Conservation (phyloP, 2,797 vertebrate genomes). For the Carapus acus region DNA sequence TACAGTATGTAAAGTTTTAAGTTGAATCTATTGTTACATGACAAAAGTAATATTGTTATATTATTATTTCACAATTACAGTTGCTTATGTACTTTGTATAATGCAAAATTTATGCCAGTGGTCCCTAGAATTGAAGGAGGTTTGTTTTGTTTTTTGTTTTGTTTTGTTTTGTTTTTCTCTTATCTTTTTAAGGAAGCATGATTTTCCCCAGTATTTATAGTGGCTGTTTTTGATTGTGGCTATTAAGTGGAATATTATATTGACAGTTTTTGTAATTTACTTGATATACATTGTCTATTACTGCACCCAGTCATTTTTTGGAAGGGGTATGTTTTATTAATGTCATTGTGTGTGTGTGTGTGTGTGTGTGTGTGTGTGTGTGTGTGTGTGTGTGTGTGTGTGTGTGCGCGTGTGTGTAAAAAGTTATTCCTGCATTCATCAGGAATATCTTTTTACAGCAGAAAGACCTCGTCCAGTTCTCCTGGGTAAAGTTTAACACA, state of each 20-base stretch:
- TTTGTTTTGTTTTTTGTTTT: slow-evolving; percentile 46
- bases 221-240: slow-evolving; percentile 72
- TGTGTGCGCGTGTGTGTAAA: no score
- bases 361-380: slow-evolving; percentile 1
- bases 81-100: slow-evolving; percentile 74
- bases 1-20: slow-evolving; percentile 74
- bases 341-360: slow-evolving; percentile 10
- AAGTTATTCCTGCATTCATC: slow-evolving; percentile 12
- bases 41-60: slow-evolving; percentile 52
- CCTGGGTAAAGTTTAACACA: slow-evolving; percentile 6
- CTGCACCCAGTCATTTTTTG: slow-evolving; percentile 41
- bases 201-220: slow-evolving; percentile 62
- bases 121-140: slow-evolving; percentile 63
- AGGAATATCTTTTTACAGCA: slow-evolving; percentile 10
- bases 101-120: slow-evolving; percentile 69
- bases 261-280: slow-evolving; percentile 67
- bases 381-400: slow-evolving; percentile 2
- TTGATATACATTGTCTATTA: slow-evolving; percentile 56
- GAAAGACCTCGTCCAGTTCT: slow-evolving; percentile 14
- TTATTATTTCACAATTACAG: slow-evolving; percentile 68
- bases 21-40: slow-evolving; percentile 61
- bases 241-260: slow-evolving; percentile 64
- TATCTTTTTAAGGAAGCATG: slow-evolving; percentile 74
- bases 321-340: slow-evolving; percentile 17
- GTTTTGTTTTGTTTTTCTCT: slow-evolving; percentile 42